Evolutionary conservation across 37 sponge, comb jelly and placozoan species (phyloP), one percentile per base, ranked within the genome.

Genomic region (Ephydatia muelleri): DNA sequence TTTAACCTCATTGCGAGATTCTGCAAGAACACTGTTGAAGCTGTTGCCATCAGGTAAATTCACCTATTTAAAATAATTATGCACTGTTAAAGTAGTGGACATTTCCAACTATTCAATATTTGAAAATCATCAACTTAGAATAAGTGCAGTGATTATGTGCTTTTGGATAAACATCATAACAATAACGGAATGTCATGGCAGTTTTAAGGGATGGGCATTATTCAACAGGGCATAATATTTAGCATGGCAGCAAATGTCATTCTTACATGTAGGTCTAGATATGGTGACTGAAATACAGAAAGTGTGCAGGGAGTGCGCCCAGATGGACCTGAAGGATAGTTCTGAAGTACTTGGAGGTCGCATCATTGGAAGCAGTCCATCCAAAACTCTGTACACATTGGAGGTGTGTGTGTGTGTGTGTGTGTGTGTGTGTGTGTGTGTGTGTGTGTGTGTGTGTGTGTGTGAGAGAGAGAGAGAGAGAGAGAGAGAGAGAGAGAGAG

Each of bases 41-140:
- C 82, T 95, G 31, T 68, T 95, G 31, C 95, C 95, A 21, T 82
- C 95, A 67, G 93, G 92, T 86, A 65, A 76, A 75, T 76, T 28
- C 69, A 26, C 21, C 1, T 21, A 86, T 43, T 11, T 4, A 57
- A 57, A 13, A 13, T 14, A 4, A 14, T 11, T 11, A 5, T 19
- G 19, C 57, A 5, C 57, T 57, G 6, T 16, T 19, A 16, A 19
- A 4, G 9, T 1, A 13, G 57, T 57, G 19, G 0, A 57, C 1
- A 1, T 14, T 13, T 16, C 57, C 57, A 57, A 14, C 16, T 1
- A 13, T 11, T 1, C 14, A 14, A 57, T 57, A n/a, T n/a, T n/a
- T n/a, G n/a, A n/a, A n/a, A n/a, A n/a, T n/a, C n/a, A n/a, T n/a
- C n/a, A n/a, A n/a, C n/a, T n/a, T n/a, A n/a, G n/a, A n/a, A n/a